Percentiles rank a stretch among this genome's conserved stretches.
phyloP scores from a whole-genome alignment of 2,113 vertebrate species.

The Axis porcinus region DNA sequence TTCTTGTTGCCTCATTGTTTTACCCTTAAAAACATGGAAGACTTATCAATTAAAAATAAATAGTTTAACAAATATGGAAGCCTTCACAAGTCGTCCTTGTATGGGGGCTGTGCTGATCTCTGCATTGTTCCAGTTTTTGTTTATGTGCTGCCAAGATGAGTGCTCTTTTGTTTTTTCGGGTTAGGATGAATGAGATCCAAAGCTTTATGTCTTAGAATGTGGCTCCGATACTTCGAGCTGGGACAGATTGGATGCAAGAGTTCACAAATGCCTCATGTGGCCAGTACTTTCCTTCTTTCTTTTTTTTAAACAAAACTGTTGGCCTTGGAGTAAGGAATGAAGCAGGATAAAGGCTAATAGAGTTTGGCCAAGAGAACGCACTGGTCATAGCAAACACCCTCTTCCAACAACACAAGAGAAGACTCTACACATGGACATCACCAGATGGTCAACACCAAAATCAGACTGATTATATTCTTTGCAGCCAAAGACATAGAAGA shows the following conservation, averaged over 20 bases:
- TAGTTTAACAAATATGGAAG: not conserved
- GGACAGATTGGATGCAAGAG: not conserved
- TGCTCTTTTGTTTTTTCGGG: not conserved
- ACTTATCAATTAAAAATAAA: not conserved
- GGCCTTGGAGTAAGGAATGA: no score
- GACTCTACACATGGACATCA: no score
- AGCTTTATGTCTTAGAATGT: not conserved
- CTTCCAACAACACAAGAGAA: no score
- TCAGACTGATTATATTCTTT: no score
- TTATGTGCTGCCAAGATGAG: not conserved
- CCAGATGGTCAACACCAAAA: no score
- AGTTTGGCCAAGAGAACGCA: no score
- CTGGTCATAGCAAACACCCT: no score
- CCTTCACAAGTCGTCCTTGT: not conserved
- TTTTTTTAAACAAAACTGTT: not conserved
- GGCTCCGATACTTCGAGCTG: not conserved
- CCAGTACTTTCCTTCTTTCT: not conserved
- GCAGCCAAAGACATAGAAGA: no score
- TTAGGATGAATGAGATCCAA: not conserved
- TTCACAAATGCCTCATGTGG: not conserved
- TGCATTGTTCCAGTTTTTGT: not conserved
- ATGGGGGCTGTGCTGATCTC: not conserved
- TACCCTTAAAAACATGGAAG: not conserved
- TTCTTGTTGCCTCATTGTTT: not conserved
- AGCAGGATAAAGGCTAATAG: no score